Evolutionary conservation across 2,113 vertebrate species (phyloP).

Genomic region (Peromyscus maniculatus): DNA sequence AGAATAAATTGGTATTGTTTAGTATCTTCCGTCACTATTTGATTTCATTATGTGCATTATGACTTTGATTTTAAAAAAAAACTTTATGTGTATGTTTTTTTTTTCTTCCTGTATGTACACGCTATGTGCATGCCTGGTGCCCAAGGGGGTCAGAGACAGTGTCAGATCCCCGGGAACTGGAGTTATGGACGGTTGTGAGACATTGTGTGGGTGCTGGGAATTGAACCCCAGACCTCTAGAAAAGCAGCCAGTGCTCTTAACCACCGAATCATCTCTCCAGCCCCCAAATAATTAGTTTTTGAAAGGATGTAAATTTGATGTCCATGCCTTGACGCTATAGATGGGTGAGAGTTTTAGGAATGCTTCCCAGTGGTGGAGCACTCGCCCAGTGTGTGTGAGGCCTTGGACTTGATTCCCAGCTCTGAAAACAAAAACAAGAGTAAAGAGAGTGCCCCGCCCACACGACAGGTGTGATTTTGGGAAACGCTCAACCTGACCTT

Average conservation of each 20-base stretch:
- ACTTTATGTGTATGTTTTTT: not conserved
- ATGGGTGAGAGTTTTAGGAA: not conserved
- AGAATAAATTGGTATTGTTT: too few relatives aligned
- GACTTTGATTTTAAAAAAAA: not conserved
- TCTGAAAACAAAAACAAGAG: not conserved
- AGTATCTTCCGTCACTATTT: not conserved
- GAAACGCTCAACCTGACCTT: not conserved
- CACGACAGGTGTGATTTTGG: not conserved
- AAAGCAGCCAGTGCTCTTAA: not conserved
- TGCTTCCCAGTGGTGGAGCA: not conserved
- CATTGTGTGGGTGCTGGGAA: not conserved
- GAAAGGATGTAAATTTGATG: not conserved
- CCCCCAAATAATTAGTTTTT: constrained; percentile 6
- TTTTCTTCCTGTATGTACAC: not conserved
- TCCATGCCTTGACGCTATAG: not conserved
- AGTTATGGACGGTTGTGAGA: not conserved
- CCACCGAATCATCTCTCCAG: not conserved
- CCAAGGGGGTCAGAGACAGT: not conserved
- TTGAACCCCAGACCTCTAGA: not conserved
- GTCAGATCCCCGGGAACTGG: not conserved
- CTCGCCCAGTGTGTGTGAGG: too few relatives aligned
- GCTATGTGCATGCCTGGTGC: not conserved
- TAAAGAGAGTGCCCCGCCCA: not conserved
- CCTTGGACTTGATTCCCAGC: not conserved
- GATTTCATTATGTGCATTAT: not conserved